Evolutionary conservation across 1,140 invertebrate species (phyloP).

Genomic region (Listronotus oregonensis): DNA sequence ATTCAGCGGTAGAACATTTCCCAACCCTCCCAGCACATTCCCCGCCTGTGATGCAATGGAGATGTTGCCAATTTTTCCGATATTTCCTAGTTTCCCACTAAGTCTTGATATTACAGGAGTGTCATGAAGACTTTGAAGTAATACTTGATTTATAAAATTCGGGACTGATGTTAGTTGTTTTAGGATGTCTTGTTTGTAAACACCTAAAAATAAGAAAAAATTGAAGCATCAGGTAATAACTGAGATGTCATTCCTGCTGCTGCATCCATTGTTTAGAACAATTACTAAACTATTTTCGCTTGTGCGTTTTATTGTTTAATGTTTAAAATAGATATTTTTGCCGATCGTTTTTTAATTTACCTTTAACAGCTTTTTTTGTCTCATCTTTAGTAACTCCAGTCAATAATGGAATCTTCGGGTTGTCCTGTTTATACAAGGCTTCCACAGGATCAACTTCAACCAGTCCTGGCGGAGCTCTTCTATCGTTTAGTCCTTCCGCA

Average conservation of each 20-base stretch:
- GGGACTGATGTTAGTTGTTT: slow-evolving; percentile 58
- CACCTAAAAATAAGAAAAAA: slow-evolving; percentile 53
- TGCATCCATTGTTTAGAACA: too few species aligned
- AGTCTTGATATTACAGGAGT: slow-evolving; percentile 31
- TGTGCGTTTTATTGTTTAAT: too few species aligned
- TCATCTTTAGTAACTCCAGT: slow-evolving; percentile 74
- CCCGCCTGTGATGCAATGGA: slow-evolving; percentile 6
- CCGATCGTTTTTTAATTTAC: too few species aligned
- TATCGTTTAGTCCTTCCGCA: slow-evolving; percentile 67
- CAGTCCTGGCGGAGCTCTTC: slow-evolving; percentile 64
- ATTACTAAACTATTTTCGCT: too few species aligned
- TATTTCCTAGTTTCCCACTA: slow-evolving; percentile 9
- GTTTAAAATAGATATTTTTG: too few species aligned
- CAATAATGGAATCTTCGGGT: slow-evolving; percentile 67
- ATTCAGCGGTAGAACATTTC: slow-evolving; percentile 33
- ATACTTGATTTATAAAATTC: slow-evolving; percentile 63
- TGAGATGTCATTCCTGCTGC: too few species aligned
- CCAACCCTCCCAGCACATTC: neutral
- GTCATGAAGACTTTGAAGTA: slow-evolving; percentile 56
- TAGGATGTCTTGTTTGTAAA: slow-evolving; percentile 59
- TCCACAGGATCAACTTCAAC: slow-evolving; percentile 63
- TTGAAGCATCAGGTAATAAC: too few species aligned
- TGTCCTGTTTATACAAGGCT: slow-evolving; percentile 60
- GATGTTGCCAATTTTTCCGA: slow-evolving; percentile 8
- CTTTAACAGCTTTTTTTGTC: slow-evolving; percentile 65